Conservation (phyloP, 2,797 vertebrate species). For the Mormyrops attenuatus region DNA sequence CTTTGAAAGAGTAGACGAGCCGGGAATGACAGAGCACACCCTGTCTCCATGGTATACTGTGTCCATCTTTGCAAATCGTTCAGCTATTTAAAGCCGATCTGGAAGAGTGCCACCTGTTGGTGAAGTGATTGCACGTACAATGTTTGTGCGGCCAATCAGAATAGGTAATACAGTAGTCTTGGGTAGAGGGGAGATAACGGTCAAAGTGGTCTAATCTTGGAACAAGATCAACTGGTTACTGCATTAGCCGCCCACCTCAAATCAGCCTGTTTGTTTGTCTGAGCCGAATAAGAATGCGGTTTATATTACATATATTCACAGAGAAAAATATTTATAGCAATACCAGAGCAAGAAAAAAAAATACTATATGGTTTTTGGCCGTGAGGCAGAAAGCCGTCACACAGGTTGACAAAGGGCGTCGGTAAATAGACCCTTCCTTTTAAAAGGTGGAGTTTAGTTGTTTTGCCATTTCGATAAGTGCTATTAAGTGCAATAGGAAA, state of each 20-base stretch:
- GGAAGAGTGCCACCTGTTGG: constrained; percentile 8
- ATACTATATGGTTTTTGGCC: neutral
- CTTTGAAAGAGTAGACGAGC: neutral
- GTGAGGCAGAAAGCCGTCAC: neutral
- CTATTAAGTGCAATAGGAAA: neutral
- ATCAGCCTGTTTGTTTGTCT: neutral
- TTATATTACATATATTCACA: neutral
- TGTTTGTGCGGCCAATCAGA: neutral
- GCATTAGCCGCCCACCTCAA: neutral
- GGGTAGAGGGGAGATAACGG: neutral
- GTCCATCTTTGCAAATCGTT: neutral
- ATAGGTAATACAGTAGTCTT: neutral
- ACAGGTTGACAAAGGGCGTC: constrained; percentile 11
- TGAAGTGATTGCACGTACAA: neutral
- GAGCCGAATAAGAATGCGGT: neutral
- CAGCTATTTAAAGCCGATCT: neutral
- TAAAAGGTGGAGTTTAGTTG: neutral
- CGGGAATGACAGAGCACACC: neutral
- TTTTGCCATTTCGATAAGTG: neutral
- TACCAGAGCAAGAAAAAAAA: neutral
- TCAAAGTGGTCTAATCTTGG: neutral
- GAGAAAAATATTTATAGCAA: neutral
- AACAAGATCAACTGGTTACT: neutral
- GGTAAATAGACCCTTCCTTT: neutral
- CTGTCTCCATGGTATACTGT: neutral